Evolutionary conservation across 1,140 invertebrate genomes (phyloP).

Genomic region (Aphelenchoides avenae): DNA sequence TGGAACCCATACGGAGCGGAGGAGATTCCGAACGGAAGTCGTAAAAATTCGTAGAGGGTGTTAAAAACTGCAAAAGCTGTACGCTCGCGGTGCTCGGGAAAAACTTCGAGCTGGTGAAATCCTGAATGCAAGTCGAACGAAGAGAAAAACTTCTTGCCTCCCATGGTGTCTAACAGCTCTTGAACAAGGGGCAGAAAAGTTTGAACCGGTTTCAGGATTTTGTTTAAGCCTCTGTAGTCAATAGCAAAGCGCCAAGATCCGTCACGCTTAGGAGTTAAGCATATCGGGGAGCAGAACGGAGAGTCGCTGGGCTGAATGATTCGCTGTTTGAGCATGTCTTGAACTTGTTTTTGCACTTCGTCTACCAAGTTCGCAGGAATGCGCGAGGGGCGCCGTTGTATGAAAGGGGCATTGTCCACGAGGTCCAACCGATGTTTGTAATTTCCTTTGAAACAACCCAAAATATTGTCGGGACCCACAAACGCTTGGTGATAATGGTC

Average conservation of each 20-base stretch:
- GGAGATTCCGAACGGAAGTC: slow-evolving; percentile 10
- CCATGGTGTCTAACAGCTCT: slow-evolving; percentile 5
- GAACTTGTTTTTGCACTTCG: slow-evolving; percentile 26
- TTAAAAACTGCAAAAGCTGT: slow-evolving; percentile 14
- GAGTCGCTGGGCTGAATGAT: slow-evolving; percentile 21
- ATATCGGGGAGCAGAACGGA: slow-evolving; percentile 17
- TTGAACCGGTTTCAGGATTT: slow-evolving; percentile 2
- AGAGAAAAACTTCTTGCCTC: slow-evolving; percentile 8
- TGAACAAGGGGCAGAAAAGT: slow-evolving; percentile 12
- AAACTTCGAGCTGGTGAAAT: slow-evolving; percentile 18
- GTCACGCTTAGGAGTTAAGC: slow-evolving; percentile 27
- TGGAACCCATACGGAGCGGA: slow-evolving; percentile 13
- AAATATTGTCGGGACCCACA: slow-evolving; percentile 6
- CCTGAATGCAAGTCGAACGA: slow-evolving; percentile 7
- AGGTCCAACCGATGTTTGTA: slow-evolving; percentile 3
- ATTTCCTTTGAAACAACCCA: slow-evolving; percentile 21
- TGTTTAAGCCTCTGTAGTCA: slow-evolving; percentile 19
- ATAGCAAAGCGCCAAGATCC: slow-evolving; percentile 20
- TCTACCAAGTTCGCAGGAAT: slow-evolving; percentile 6
- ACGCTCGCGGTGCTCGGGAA: slow-evolving; percentile 3
- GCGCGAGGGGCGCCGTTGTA: slow-evolving; percentile 2
- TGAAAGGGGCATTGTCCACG: not conserved
- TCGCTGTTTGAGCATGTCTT: slow-evolving; percentile 28
- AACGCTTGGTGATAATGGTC: not conserved
- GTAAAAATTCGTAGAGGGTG: slow-evolving; percentile 8